phyloP scores from a whole-genome alignment of 2,888 invertebrate species.

The Ypsolopha sequella region DNA sequence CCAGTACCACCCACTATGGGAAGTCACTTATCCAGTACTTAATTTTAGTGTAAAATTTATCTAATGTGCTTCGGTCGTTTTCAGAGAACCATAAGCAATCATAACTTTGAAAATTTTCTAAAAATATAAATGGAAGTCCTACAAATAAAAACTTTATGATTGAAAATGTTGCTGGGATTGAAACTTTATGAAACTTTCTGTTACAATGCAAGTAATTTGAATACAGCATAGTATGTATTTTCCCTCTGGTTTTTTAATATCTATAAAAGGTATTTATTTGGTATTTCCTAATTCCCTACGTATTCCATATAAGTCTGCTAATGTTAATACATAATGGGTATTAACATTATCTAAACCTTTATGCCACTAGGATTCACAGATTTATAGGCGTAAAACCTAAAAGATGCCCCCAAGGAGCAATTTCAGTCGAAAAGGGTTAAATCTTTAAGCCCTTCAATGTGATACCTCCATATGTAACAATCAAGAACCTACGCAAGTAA shows the following conservation, averaged over 20 bases:
- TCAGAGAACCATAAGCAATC: too few relatives aligned
- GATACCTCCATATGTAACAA: conserved; percentile 33
- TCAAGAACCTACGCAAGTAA: conserved; percentile 18
- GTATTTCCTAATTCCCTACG: background rate
- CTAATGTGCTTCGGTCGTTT: too few relatives aligned
- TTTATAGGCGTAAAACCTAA: conserved; percentile 19
- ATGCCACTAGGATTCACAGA: conserved; percentile 11
- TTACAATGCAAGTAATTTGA: too few relatives aligned
- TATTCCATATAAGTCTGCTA: background rate
- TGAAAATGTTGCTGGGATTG: too few relatives aligned
- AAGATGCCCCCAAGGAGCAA: conserved; percentile 34
- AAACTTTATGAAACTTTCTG: too few relatives aligned
- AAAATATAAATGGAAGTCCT: too few relatives aligned
- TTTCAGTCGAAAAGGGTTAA: conserved; percentile 35
- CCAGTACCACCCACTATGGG: conserved; percentile 1
- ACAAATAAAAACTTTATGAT: too few relatives aligned
- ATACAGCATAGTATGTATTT: too few relatives aligned
- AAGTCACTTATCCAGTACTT: background rate
- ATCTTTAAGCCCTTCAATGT: conserved; percentile 25
- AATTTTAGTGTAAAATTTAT: background rate
- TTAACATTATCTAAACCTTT: too few relatives aligned
- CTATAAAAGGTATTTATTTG: background rate
- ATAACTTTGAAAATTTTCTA: too few relatives aligned
- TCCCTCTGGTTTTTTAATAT: background rate
- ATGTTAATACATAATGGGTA: too few relatives aligned